Evolutionary conservation across 2,113 vertebrate species (phyloP), one percentile per base, ranked within the genome.

Genomic region (Anarhynchus alexandrinus): DNA sequence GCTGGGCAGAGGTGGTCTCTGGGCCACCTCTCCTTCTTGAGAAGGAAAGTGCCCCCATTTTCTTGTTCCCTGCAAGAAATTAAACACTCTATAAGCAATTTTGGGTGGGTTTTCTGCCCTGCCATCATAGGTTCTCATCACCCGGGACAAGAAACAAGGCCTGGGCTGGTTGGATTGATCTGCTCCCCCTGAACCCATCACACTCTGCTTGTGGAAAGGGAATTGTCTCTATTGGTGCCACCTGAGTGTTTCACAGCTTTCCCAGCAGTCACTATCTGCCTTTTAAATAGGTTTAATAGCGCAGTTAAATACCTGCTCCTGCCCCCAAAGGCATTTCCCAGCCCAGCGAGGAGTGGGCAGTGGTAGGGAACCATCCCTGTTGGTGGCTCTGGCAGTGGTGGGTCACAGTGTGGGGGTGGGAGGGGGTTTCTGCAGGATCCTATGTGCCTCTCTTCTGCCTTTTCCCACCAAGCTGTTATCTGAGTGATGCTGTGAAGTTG

Each of bases 351-450:
- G 34, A 27, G 34, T 1, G 7, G 77, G 49, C 42, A 27, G 52
- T 2, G 10, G 51, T 9, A 27, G 45, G 65, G 36, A n/a, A 13
- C 1, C 13, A 23, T 61, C 54, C 23, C 30, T 51, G 45, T 2
- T 16, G 26, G 40, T 59, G 55, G 25, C 42, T 36, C 15, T 25
- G 21, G 65, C 6, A 5, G 65, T 9, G 69, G 36, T 36, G 59
- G 30, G 25, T 78, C 0, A 0, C 25, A 32, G 11, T 18, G 55
- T n/a, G 0, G 0, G 11, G n/a, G 5, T 5, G 22, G 43, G 23
- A 92, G 14, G 30, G 34, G 34, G 23, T 9, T 86, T 74, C 21
- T 64, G 34, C 38, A 20, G 55, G 9, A 36, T 19, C 26, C 34
- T 43, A 2, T 3, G 0, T 10, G 1, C 7, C 22, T n/a, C 6